A percentile compares a stretch with the other conserved stretches of the same genome.
These are phyloP conservation scores for Sebastes itinus DNA, from an alignment of 2,797 vertebrate genomes.

Conservation along the genomic window DNA sequence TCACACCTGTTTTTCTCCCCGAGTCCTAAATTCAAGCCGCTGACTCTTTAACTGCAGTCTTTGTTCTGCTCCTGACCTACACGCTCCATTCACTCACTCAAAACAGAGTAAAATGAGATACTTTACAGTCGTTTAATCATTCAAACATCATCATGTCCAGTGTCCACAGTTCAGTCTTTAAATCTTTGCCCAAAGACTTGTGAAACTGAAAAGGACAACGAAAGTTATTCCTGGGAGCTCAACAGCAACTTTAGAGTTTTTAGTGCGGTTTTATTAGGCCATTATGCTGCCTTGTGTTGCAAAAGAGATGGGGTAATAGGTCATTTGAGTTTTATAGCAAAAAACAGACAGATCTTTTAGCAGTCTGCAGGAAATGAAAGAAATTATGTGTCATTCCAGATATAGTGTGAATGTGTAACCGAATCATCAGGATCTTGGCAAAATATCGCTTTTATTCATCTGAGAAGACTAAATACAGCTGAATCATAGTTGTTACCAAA, in stretches of 20 bases:
- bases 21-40: background rate
- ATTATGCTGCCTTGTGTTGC: slow-evolving; percentile 39
- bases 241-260: slow-evolving; percentile 19
- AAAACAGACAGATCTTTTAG: background rate
- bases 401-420: background rate
- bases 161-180: background rate
- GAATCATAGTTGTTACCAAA: background rate
- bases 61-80: background rate
- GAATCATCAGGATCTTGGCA: background rate
- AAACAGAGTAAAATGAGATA: background rate
- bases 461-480: background rate
- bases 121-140: slow-evolving; percentile 30
- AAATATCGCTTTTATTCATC: background rate
- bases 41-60: background rate
- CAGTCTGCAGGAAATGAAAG: background rate
- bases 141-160: slow-evolving; percentile 11
- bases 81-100: background rate
- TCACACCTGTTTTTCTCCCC: background rate
- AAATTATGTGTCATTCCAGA: background rate
- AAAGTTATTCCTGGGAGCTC: slow-evolving; percentile 20
- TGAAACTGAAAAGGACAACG: slow-evolving; percentile 13
- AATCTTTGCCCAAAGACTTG: background rate
- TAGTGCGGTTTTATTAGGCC: slow-evolving; percentile 48
- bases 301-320: slow-evolving; percentile 32
- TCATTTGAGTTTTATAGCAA: slow-evolving; percentile 46